Percentiles rank a stretch among this genome's conserved stretches.
phyloP scores from a whole-genome alignment of 2,113 vertebrate species.

The Strigops habroptila region DNA sequence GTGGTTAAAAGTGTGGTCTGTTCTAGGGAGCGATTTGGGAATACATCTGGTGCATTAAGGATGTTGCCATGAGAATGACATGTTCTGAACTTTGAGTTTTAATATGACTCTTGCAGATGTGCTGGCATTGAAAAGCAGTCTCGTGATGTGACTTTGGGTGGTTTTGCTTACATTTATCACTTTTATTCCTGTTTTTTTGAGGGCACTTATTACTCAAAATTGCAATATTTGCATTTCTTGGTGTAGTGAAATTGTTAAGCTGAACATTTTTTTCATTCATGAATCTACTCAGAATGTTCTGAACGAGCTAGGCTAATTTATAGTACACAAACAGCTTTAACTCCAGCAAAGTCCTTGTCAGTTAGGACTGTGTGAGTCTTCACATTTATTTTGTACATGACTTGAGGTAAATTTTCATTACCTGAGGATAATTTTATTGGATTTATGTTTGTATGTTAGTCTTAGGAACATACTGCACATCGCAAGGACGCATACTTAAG shows the following conservation, averaged over 20 bases:
- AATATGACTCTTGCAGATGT: slow-evolving; percentile 59
- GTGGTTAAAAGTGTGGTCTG: slow-evolving; percentile 2
- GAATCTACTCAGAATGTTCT: background rate
- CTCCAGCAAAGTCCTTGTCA: background rate
- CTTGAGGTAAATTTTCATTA: background rate
- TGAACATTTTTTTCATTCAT: background rate
- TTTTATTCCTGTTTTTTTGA: slow-evolving; percentile 11
- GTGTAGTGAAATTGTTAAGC: background rate
- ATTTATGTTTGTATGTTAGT: background rate
- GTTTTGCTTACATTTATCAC: slow-evolving; percentile 53
- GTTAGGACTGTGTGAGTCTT: background rate
- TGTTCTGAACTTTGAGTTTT: slow-evolving; percentile 58
- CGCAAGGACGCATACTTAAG: background rate
- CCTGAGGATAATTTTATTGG: background rate
- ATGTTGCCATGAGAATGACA: slow-evolving; percentile 52
- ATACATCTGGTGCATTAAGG: slow-evolving; percentile 29
- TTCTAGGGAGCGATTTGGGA: slow-evolving; percentile 22
- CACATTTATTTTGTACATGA: background rate
- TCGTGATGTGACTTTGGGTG: slow-evolving; percentile 44
- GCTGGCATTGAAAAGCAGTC: slow-evolving; percentile 24
- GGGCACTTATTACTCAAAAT: background rate
- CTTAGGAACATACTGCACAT: background rate
- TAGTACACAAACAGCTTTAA: background rate
- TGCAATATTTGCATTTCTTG: slow-evolving; percentile 49
- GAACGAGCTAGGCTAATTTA: background rate